Base-by-base conservation (phyloP, 2,113 vertebrate species). In the Phrynosoma platyrhinos region DNA sequence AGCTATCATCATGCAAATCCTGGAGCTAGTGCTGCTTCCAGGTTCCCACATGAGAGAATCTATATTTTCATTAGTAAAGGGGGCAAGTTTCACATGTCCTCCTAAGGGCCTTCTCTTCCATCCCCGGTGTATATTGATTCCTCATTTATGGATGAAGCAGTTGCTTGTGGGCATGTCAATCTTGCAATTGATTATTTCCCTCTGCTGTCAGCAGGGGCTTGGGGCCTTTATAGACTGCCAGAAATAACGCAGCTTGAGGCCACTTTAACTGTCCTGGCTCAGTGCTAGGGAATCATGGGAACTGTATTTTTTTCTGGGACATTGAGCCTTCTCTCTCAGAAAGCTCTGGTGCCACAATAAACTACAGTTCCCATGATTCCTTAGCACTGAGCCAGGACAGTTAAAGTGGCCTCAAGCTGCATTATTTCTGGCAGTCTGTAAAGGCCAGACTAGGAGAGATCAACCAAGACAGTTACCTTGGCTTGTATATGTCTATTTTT, bases 111-210 rank as follows among this genome's bases (percentile, higher is more conserved):
- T 62, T 14, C 58, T n/a, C 27, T 42, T 68, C 42, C n/a, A 2
- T 14, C 23, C 12, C 78, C 36, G 69, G 52, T 42, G 47, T 69
- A 64, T 78, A 71, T 68, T 25, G 79, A 69, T 81, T 62, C 47
- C 9, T 25, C 3, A 8, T 5, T 47, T 85, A 81, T 42, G 71
- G 87, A 77, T 53, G 58, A 62, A 62, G 74, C 84, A 53, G 32
- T 23, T 53, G 47, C 52, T 78, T 21, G 25, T 62, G 78, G 79
- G 71, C n/a, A 42, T 77, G 79, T 76, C 6, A 27, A 71, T 76
- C 40, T 71, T 81, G 30, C 75, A 53, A 79, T n/a, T 25, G 30
- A 80, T 47, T 72, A 79, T 47, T 80, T 85, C 78, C 69, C 68
- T 75, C 42, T 4, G 3, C 16, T 30, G 21, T 53, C 72, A 66